Evolutionary conservation across 2,888 invertebrate species (phyloP), one percentile per base, ranked within the genome.

Genomic region (Odiellus spinosus): DNA sequence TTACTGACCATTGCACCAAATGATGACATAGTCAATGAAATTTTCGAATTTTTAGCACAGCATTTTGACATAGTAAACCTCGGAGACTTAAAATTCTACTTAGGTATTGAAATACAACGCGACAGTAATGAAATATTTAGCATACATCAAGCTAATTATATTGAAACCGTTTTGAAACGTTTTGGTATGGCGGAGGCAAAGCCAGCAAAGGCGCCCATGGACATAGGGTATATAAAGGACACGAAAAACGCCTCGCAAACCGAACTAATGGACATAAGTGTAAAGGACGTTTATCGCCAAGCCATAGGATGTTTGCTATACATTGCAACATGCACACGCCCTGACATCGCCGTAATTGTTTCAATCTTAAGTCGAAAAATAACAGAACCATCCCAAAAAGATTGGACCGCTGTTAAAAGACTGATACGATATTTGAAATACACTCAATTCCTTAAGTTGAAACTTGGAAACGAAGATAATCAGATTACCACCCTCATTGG

Each of bases 41-140:
- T 46, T 1, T 14, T 32, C 8, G 20, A 32, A 4, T 20, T 15
- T 6, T 17, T 46, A 20, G 20, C 14, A 15, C 10, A 6, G 3
- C 8, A 33, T 10, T 46, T 46, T 34, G 43, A 46, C 21, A 35
- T 46, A 26, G 26, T 26, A 3, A 26, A 18, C n/a, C 17, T 19
- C n/a, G 14, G 33, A 3, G 26, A 26, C 34, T 12, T 35, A 14
- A 33, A 42, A 6, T 43, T 15, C 18, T 46, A 44, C 19, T 17
- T 46, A 11, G 46, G 46, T n/a, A 42, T 46, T 11, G 21, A 46
- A 34, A 46, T 46, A 8, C 17, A 8, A 6, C 26, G 43, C 21
- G 33, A 17, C 10, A 12, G 8, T 6, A 17, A 33, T 14, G 21
- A 8, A 4, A 26, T 26, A 4, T 26, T 26, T 26, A 8, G 26